Base-by-base conservation (phyloP, 2,113 vertebrate genomes). In the Gobio gobio region DNA sequence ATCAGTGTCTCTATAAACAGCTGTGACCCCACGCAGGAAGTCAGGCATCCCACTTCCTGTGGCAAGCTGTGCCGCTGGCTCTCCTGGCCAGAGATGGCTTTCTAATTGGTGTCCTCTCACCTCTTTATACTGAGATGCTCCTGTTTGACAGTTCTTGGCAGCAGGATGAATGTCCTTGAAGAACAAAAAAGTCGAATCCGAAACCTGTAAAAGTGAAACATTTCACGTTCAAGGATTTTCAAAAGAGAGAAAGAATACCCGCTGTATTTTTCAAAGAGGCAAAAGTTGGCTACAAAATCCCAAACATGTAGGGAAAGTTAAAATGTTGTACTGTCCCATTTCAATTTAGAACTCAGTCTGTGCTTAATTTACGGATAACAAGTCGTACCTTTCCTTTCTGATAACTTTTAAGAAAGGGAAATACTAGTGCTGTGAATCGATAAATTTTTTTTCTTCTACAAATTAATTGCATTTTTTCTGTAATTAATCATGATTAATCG, bases 51-150 rank as follows among this genome's bases (percentile, higher is more conserved):
- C 93, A 95, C 92, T 96, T 96, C 93, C 94, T 96, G 95, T 95
- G 94, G 93, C 96, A 96, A 96, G 94, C 96, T 97, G 96, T 96
- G 96, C 94, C 93, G 95, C 94, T 92, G 93, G 94, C 94, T 95
- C 95, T 94, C 94, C 93, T 96, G 95, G 95, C 94, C 94, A 90
- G 91, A 94, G 93, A 94, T 95, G 95, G 95, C 94, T 96, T 96
- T 97, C 96, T 98, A 97, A 98, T 98, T 97, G 97, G 96, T 94
- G 94, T 97, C 96, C 96, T 97, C 95, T 97, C 95, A 97, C 96
- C 96, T 96, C 94, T 96, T 94, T 91, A 90, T 94, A 94, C 93
- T 89, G 91, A 95, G 95, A 96, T 95, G 95, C 95, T 95, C 93
- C 93, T 94, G 92, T 93, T 95, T 97, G 97, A 97, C 95, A 96